Percentiles rank a stretch among this genome's conserved stretches.
These are phyloP conservation scores for Eilema caniola DNA, from an alignment of 2,888 invertebrate genomes.

Conservation along the genomic window DNA sequence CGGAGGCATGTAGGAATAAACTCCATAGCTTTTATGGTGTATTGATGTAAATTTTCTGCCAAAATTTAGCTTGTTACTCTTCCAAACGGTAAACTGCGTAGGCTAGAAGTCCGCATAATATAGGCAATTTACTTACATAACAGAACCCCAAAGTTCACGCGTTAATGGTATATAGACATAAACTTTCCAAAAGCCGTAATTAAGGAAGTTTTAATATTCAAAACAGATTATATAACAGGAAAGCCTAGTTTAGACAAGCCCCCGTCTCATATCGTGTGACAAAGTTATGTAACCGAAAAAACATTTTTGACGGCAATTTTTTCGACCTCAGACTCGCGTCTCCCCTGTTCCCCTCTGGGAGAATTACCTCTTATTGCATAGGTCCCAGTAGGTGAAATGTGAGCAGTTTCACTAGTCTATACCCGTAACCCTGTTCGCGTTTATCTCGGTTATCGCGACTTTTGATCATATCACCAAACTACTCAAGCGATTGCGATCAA, in stretches of 20 bases:
- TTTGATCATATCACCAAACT: no score
- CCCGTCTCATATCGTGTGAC: no score
- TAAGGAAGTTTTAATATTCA: neutral
- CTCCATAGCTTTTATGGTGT: neutral
- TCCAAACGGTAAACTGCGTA: slow-evolving; percentile 23
- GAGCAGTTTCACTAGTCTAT: no score
- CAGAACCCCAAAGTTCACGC: slow-evolving; percentile 20
- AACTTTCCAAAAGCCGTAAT: neutral
- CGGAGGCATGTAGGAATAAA: no score
- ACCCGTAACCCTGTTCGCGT: no score
- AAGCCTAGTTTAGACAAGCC: neutral
- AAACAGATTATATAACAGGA: neutral
- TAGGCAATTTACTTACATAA: slow-evolving; percentile 32
- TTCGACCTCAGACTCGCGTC: neutral
- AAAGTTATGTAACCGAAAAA: neutral
- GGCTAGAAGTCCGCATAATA: slow-evolving; percentile 19
- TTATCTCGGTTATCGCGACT: no score
- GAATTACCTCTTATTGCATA: no score
- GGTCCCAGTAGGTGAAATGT: no score
- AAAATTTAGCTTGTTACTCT: slow-evolving; percentile 17
- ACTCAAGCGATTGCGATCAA: no score
- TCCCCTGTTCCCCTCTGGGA: no score
- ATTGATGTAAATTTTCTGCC: slow-evolving; percentile 24
- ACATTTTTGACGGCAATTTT: neutral
- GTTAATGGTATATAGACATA: slow-evolving; percentile 13